Conservation (phyloP, 2,888 invertebrate genomes). For the Smittia aterrima region DNA sequence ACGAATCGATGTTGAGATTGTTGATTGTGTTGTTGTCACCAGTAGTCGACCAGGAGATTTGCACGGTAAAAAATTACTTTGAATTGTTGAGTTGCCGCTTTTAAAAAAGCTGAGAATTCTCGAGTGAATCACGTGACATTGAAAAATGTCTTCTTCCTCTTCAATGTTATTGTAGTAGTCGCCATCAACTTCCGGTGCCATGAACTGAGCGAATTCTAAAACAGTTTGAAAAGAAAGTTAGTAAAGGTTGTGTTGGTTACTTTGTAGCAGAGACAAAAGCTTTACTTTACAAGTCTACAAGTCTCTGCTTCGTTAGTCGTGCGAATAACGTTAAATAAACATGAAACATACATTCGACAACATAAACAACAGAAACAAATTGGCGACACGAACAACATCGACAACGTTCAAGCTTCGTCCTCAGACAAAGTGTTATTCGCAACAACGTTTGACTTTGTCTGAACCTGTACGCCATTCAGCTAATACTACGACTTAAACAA, state of each 20-base stretch:
- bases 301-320: too few species aligned
- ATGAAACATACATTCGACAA: not conserved
- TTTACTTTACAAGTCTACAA: too few species aligned
- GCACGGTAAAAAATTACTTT: too few species aligned
- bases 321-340: not conserved
- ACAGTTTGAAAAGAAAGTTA: not conserved
- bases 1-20: too few species aligned
- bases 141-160: conserved; percentile 24
- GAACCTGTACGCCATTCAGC: too few species aligned
- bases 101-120: too few species aligned
- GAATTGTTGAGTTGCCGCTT: too few species aligned
- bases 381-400: not conserved
- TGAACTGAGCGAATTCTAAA: conserved; percentile 35
- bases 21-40: too few species aligned
- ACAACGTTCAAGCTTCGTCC: not conserved
- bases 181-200: conserved; percentile 14
- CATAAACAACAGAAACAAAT: not conserved
- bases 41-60: too few species aligned
- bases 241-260: not conserved
- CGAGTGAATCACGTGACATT: not conserved
- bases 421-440: too few species aligned
- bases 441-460: too few species aligned
- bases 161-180: conserved; percentile 30
- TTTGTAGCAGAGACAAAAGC: not conserved
- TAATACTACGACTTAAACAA: too few species aligned